Base-by-base conservation (phyloP, 2,113 vertebrate species). In the Cryptotis parvus region DNA sequence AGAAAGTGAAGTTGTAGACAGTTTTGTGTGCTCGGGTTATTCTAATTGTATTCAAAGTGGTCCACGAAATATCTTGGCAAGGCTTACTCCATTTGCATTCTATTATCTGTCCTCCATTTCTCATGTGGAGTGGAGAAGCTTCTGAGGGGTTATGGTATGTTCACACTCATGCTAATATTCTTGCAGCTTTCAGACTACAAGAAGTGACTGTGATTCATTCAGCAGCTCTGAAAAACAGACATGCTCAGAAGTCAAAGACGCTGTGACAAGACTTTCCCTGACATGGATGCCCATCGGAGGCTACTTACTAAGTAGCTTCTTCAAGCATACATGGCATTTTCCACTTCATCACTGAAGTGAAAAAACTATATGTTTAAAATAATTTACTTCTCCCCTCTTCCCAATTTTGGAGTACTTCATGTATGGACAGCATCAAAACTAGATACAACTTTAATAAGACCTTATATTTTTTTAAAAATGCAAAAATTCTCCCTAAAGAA, bases 251-350 rank as follows among this genome's bases (percentile, higher is more conserved):
- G 6, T 24, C 39, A 61, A 63, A 68, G 4, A 9, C 0, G 0
- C 65, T 6, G 77, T 79, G 69, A 4, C 11, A 29, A 33, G 33
- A 41, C 61, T 52, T 86, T 49, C 74, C 63, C 68, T 37, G n/a
- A 74, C 12, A 70, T 31, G n/a, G 78, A 37, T 74, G 31, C 10
- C 27, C n/a, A 4, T 16, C 35, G 14, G 0, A 4, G 52, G 82
- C 58, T 63, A 74, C 45, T 80, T 87, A 43, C 66, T 74, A 80
- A 52, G 52, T 6, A n/a, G 84, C 93, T 93, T 85, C 88, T 93
- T 92, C 85, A 92, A 84, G 66, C n/a, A 61, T 8, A 86, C 91
- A 85, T 90, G 58, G 31, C 41, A 63, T 70, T 91, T 73, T 29
- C 77, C 45, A 43, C 41, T 81, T 82, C 69, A 81, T 55, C 80